These are phyloP conservation scores for Lepus europaeus DNA, from an alignment of 2,113 vertebrate species.

Conservation along the genomic window DNA sequence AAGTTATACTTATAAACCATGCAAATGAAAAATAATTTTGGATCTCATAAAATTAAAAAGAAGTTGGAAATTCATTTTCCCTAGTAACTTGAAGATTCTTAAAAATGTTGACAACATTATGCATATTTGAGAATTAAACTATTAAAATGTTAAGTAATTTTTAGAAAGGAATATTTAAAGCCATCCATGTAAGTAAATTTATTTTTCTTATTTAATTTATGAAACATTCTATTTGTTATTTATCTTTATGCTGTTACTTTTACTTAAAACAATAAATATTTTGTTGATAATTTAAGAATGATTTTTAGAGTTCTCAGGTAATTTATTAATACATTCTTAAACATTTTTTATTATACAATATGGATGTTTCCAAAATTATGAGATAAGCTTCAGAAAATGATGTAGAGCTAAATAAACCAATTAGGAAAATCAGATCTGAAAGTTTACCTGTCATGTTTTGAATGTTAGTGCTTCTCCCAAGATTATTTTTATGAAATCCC, in stretches of 20 bases:
- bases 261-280: neutral
- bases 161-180: neutral
- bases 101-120: neutral
- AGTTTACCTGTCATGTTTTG: constrained; percentile 77
- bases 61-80: neutral
- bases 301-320: neutral
- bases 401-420: constrained; percentile 18
- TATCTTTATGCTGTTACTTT: neutral
- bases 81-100: neutral
- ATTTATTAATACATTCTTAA: constrained; percentile 40
- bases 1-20: constrained; percentile 23
- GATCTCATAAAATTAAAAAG: neutral
- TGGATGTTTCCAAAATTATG: neutral
- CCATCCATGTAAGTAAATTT: neutral
- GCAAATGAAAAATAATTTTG: constrained; percentile 21
- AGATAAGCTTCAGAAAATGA: constrained; percentile 54
- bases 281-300: neutral
- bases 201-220: constrained; percentile 29
- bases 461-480: constrained; percentile 61
- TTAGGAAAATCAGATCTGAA: constrained; percentile 67
- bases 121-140: neutral
- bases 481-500: constrained; percentile 77
- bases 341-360: constrained; percentile 25
- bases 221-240: neutral
- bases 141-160: neutral